Percentiles rank a stretch among this genome's conserved stretches.
These are phyloP conservation scores for Malurus splendens DNA, from an alignment of 2,797 vertebrate species.

Conservation along the genomic window DNA sequence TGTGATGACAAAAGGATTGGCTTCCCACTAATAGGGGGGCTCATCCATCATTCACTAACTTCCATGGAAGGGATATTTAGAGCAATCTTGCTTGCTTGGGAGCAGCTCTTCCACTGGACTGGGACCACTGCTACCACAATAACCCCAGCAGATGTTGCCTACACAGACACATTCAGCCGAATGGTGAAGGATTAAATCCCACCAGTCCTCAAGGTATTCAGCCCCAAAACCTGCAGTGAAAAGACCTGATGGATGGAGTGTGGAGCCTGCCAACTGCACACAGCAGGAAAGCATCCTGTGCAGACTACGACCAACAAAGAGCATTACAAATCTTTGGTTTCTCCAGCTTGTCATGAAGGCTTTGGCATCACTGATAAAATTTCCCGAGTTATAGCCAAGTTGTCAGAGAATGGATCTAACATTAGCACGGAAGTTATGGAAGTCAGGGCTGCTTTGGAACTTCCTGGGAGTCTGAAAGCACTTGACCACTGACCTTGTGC, in stretches of 20 bases:
- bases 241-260: neutral
- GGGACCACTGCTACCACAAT: neutral
- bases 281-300: neutral
- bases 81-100: neutral
- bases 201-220: neutral
- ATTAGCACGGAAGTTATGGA: neutral
- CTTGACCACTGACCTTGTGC: slow-evolving; percentile 44
- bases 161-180: neutral
- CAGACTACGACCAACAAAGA: neutral
- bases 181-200: slow-evolving; percentile 1
- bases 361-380: slow-evolving; percentile 9
- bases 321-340: slow-evolving; percentile 11
- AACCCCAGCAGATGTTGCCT: neutral
- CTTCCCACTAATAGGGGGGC: neutral
- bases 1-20: neutral
- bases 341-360: neutral
- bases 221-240: neutral
- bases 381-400: slow-evolving; percentile 17
- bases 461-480: slow-evolving; percentile 35
- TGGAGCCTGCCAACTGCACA: neutral
- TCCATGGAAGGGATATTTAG: neutral
- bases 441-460: slow-evolving; percentile 20
- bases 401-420: slow-evolving; percentile 7
- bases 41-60: rapidly evolving
- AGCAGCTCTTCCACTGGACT: neutral